phyloP scores from a whole-genome alignment of 2,797 vertebrate genomes.

The Cichlasoma orientale region DNA sequence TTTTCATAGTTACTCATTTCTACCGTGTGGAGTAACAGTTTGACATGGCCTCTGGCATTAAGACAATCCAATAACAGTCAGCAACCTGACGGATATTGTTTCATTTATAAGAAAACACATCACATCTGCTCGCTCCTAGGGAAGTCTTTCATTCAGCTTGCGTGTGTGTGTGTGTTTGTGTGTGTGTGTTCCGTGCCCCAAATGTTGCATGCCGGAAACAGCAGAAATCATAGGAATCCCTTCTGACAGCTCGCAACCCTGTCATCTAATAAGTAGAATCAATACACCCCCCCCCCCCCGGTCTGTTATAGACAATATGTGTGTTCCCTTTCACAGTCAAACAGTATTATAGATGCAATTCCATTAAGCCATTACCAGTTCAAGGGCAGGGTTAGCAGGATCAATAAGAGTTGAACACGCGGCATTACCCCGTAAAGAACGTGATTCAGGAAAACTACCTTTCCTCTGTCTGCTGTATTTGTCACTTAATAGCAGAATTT shows the following conservation, averaged over 20 bases:
- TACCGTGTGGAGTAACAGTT: slow-evolving; percentile 49
- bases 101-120: slow-evolving; percentile 64
- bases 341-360: slow-evolving; percentile 47
- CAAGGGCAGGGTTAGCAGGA: slow-evolving; percentile 47
- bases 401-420: slow-evolving; percentile 45
- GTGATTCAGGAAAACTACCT: slow-evolving; percentile 18
- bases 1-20: slow-evolving; percentile 63
- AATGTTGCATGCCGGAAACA: slow-evolving; percentile 24
- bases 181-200: neutral
- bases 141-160: slow-evolving; percentile 10
- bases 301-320: slow-evolving; percentile 29
- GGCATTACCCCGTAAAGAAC: neutral
- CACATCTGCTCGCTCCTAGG: slow-evolving; percentile 45
- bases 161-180: slow-evolving; percentile 1
- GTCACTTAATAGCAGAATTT: slow-evolving; percentile 34
- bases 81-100: slow-evolving; percentile 66
- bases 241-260: slow-evolving; percentile 35
- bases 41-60: slow-evolving; percentile 62
- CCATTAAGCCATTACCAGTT: slow-evolving; percentile 52
- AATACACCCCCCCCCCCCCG: slow-evolving; percentile 36
- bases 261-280: slow-evolving; percentile 60
- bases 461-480: slow-evolving; percentile 25
- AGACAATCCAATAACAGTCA: slow-evolving; percentile 68
- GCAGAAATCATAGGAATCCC: slow-evolving; percentile 40
- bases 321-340: slow-evolving; percentile 46